A percentile compares a stretch with the other conserved stretches of the same genome.
These are phyloP conservation scores for Drosophila navojoa DNA, from an alignment of 1,140 invertebrate species.

Conservation along the genomic window DNA sequence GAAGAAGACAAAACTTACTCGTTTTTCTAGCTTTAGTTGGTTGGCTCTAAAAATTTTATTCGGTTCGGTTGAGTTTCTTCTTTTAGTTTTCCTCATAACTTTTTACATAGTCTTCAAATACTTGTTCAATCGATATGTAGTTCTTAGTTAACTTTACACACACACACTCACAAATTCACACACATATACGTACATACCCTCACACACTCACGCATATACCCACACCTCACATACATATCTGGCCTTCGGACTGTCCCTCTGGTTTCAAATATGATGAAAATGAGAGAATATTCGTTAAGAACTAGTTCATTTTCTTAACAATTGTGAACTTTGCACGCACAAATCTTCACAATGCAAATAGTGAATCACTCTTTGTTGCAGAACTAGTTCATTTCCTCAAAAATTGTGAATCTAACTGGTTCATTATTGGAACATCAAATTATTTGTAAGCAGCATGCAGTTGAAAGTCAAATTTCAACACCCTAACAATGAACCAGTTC, in stretches of 20 bases:
- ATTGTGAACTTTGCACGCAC: too few relatives aligned
- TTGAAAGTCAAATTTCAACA: too few relatives aligned
- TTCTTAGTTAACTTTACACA: slow-evolving; percentile 35
- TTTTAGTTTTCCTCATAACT: slow-evolving; percentile 14
- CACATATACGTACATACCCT: slow-evolving; percentile 9
- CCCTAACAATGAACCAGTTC: too few relatives aligned
- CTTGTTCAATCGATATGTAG: slow-evolving; percentile 57
- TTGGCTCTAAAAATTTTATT: slow-evolving; percentile 9
- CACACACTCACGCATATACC: background rate
- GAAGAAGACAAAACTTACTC: background rate
- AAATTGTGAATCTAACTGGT: too few relatives aligned
- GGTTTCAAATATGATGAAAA: too few relatives aligned
- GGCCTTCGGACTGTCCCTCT: too few relatives aligned
- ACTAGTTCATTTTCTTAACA: too few relatives aligned
- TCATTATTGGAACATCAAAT: too few relatives aligned
- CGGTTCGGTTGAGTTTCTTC: slow-evolving; percentile 18
- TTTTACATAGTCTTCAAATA: slow-evolving; percentile 9
- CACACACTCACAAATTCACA: slow-evolving; percentile 6
- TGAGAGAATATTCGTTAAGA: too few relatives aligned
- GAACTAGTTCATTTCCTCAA: background rate
- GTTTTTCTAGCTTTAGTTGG: slow-evolving; percentile 34
- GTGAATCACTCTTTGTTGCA: background rate
- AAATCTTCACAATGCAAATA: too few relatives aligned
- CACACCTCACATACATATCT: background rate
- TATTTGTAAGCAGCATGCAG: too few relatives aligned